Base-by-base conservation (phyloP, 1,140 invertebrate genomes). In the Musca vetustissima region DNA sequence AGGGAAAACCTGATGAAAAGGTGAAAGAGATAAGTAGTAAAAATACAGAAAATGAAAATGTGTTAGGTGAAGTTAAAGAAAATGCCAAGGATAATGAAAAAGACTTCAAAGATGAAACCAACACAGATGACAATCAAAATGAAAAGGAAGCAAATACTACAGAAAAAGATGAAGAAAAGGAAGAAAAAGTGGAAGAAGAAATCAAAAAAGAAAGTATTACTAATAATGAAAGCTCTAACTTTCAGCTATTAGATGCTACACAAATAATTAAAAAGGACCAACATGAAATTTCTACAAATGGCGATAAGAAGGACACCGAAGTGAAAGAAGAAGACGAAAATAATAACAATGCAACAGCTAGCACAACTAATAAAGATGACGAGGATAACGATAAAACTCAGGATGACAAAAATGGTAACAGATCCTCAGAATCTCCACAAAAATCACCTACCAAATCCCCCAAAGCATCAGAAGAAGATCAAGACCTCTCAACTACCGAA, bases 311-410 rank as follows among this genome's bases (percentile, higher is more conserved):
- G 4, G 61, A 43, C 53, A 64, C 21, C 19, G 36, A 65, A 19
- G 49, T 66, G 52, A 66, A 49, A 36, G 67, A 68, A 32, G 48
- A 69, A 32, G 48, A 64, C 24, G 50, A 68, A 52, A 61, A 32
- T 53, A 59, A 47, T 28, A 64, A 28, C 19, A 64, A 64, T 52
- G 32, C 57, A 64, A 28, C 2, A 52, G 6, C 59, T 9, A 28
- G 32, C 19, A 65, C 59, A 25, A n/a, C n/a, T 8, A 49, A 11
- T 21, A 15, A 43, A 47, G 59, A 47, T 21, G 11, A 17, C 6
- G 50, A 19, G 3, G 49, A 15, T 50, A 2, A 50, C n/a, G n/a
- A n/a, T n/a, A n/a, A n/a, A n/a, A n/a, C n/a, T n/a, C n/a, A n/a
- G n/a, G n/a, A n/a, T n/a, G n/a, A n/a, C n/a, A n/a, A n/a, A n/a